Evolutionary conservation across 2,888 invertebrate species (phyloP), one percentile per base, ranked within the genome.

Genomic region (Yponomeuta cagnagella): DNA sequence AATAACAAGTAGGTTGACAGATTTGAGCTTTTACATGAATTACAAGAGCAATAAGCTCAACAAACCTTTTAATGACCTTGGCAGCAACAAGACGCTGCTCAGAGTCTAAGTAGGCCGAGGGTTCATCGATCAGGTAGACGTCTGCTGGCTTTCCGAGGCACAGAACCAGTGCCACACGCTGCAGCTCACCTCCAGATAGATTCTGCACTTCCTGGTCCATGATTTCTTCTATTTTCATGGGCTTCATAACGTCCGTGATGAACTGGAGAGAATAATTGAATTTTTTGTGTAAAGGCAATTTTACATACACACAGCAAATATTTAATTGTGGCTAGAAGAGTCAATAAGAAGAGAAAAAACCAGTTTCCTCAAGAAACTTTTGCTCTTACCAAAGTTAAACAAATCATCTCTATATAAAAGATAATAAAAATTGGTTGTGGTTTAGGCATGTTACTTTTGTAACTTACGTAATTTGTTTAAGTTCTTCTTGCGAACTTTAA

Each of bases 1-100:
- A n/a, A n/a, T n/a, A n/a, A n/a, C n/a, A n/a, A n/a, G n/a, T n/a
- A n/a, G n/a, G n/a, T n/a, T n/a, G n/a, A n/a, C n/a, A n/a, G n/a
- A n/a, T n/a, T n/a, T 37, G 37, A 37, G 4, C 5, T 37, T 37
- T 37, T 37, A 37, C 37, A 43, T 1, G 6, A 8, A 43, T 43
- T 43, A 33, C 43, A 43, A 8, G 6, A 5, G 5, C 43, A 43
- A 8, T 8, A 5, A 43, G 6, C 3, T 15, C 37, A 63, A 72
- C 70, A 75, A 80, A 97, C 97, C 98, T 94, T 88, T 99, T 99
- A 76, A 99, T 99, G 81, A 99, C 99, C 94, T 99, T 99, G 77
- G 99, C 99, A 73, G 99, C 99, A 72, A 99, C 98, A 71, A 99
- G 94, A 98, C 99, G 99, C 91, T 99, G 99, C 84, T 99, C 99